Percentiles rank a stretch among this genome's conserved stretches.
These are phyloP conservation scores for Conistra vaccinii DNA, from an alignment of 2,888 invertebrate species.

Conservation along the genomic window DNA sequence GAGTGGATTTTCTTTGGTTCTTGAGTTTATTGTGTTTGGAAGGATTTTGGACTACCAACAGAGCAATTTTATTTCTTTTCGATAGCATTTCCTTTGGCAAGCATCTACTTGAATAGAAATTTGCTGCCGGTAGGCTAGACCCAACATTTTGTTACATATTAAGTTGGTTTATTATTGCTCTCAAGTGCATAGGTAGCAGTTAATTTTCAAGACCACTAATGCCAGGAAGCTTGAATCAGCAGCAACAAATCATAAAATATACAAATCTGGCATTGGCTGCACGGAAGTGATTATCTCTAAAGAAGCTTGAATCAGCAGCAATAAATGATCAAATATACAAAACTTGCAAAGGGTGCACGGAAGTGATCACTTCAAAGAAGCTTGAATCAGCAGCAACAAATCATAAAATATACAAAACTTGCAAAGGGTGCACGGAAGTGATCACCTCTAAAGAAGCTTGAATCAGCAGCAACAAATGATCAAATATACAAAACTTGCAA, in stretches of 20 bases:
- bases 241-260: not conserved
- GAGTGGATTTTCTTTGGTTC: not conserved
- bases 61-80: not conserved
- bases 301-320: not conserved
- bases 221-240: not conserved
- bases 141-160: not conserved
- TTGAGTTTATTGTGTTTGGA: not conserved
- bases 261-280: too few species aligned
- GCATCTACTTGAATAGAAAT: not conserved
- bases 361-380: not conserved
- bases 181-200: not conserved
- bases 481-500: not conserved
- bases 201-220: not conserved
- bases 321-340: not conserved
- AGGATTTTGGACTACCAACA: not conserved
- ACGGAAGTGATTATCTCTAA: not conserved
- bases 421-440: too few species aligned
- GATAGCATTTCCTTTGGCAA: too few species aligned
- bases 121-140: not conserved
- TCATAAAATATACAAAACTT: not conserved
- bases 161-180: not conserved
- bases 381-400: too few species aligned
- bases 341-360: too few species aligned
- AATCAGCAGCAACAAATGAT: too few species aligned
- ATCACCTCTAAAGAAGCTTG: not conserved